Evolutionary conservation across 35 echinoderm and acorn worm species (phyloP), one percentile per base, ranked within the genome.

Genomic region (Anneissia japonica): DNA sequence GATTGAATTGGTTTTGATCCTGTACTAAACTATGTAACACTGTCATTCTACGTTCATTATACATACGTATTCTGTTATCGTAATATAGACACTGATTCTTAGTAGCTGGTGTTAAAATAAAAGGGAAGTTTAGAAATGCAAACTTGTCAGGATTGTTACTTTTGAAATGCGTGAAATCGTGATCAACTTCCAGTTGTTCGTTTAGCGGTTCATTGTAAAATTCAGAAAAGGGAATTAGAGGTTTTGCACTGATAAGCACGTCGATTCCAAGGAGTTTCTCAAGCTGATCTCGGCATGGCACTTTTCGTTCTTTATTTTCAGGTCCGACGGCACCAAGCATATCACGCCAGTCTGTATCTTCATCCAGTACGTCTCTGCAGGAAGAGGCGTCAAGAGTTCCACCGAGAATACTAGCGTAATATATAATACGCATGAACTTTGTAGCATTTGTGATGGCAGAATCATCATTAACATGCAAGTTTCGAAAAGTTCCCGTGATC

Each of bases 171-270:
- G 96, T 91, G 43, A 99, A 99, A 76, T 94, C 96, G 26, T 89
- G 75, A 37, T 93, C 92, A 1, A 99, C 74, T 56, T 94, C 96
- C 36, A 99, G 46, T 46, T 91, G 89, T 33, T 99, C 96, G 87
- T 90, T 94, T 11, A 99, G 79, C 14, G 96, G 92, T 82, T 99
- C 96, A 87, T 99, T 99, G 36, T 94, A 94, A 46, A 99, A 99
- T 46, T 99, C 96, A 36, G 82, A 84, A 51, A 99, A 94, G n/a
- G 96, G 86, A 74, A 99, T 91, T 0, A 91, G 86, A 0, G 96
- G 96, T 40, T 90, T 89, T 3, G 77, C 73, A 32, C 87, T 91
- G 46, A 89, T 92, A n/a, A 94, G 34, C 12, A 91, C 74, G 7
- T 77, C 89, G 28, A 94, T 46, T 0, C 83, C 87, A 32, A 99